Evolutionary conservation across 2,888 invertebrate genomes (phyloP).

Genomic region (Tanytarsus gracilentus): DNA sequence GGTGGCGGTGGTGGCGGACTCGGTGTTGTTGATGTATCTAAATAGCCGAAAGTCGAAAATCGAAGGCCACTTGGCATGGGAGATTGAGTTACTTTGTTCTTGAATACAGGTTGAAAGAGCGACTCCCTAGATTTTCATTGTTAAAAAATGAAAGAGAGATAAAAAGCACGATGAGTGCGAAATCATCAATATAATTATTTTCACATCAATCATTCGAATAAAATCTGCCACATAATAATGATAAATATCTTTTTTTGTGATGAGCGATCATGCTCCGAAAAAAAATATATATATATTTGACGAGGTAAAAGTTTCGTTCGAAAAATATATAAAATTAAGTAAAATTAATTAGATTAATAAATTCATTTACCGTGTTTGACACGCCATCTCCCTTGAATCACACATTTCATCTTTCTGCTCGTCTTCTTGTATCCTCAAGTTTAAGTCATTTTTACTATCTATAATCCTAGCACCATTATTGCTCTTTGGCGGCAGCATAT

Average conservation of each 20-base stretch:
- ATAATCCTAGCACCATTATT: slow-evolving; percentile 28
- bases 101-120: slow-evolving; percentile 37
- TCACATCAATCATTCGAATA: slow-evolving; percentile 21
- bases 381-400: slow-evolving; percentile 58
- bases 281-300: background rate
- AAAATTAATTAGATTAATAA: slow-evolving; percentile 43
- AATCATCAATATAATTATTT: slow-evolving; percentile 16
- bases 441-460: slow-evolving; percentile 28
- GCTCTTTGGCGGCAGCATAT: slow-evolving; percentile 16
- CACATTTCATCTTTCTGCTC: slow-evolving; percentile 50
- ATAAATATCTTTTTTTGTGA: too few species aligned
- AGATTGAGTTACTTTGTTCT: slow-evolving; percentile 38
- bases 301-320: background rate
- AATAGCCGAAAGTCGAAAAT: slow-evolving; percentile 43
- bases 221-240: too few species aligned
- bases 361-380: slow-evolving; percentile 74
- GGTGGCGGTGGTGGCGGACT: slow-evolving; percentile 31
- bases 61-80: slow-evolving; percentile 35
- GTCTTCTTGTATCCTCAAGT: slow-evolving; percentile 31
- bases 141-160: background rate
- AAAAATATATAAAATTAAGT: background rate
- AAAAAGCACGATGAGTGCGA: background rate
- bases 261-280: slow-evolving; percentile 1
- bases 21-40: slow-evolving; percentile 33
- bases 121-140: slow-evolving; percentile 37